Percentiles rank a stretch among this genome's conserved stretches.
These are phyloP conservation scores for Epicampocera succincta DNA, from an alignment of 2,888 invertebrate genomes.

Conservation along the genomic window DNA sequence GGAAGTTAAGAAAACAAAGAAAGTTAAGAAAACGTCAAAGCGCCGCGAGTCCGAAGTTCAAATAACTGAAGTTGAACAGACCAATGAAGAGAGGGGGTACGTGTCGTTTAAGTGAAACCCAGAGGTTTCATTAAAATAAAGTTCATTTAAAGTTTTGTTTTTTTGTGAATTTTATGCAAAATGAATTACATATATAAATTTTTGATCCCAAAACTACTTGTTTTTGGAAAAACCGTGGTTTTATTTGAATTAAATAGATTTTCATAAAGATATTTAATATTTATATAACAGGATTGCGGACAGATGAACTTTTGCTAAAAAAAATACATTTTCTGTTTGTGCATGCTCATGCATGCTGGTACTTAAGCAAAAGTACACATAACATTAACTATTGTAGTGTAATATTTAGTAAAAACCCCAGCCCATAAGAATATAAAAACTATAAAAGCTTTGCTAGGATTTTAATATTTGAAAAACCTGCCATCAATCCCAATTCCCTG, in stretches of 20 bases:
- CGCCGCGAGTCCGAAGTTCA: constrained; percentile 91
- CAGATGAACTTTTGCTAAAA: too few relatives aligned
- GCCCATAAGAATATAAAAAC: too few relatives aligned
- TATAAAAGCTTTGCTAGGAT: too few relatives aligned
- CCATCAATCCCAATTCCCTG: too few relatives aligned
- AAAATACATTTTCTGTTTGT: too few relatives aligned
- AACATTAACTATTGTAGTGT: too few relatives aligned
- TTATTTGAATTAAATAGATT: background rate
- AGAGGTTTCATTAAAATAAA: constrained; percentile 28
- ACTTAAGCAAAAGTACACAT: too few relatives aligned
- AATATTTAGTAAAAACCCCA: too few relatives aligned
- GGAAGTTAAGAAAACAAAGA: constrained; percentile 92
- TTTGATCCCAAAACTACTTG: background rate
- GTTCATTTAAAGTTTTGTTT: constrained; percentile 50
- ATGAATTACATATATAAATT: background rate
- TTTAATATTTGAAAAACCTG: too few relatives aligned
- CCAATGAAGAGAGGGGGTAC: constrained; percentile 88
- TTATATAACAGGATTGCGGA: too few relatives aligned
- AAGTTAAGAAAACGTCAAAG: constrained; percentile 93
- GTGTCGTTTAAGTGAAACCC: constrained; percentile 84
- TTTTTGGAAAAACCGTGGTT: background rate
- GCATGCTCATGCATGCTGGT: too few relatives aligned
- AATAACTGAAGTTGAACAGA: constrained; percentile 90
- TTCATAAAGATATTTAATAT: too few relatives aligned
- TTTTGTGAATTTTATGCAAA: constrained; percentile 5